Base-by-base conservation (phyloP, 2,888 invertebrate species). In the Piscicola geometra region DNA sequence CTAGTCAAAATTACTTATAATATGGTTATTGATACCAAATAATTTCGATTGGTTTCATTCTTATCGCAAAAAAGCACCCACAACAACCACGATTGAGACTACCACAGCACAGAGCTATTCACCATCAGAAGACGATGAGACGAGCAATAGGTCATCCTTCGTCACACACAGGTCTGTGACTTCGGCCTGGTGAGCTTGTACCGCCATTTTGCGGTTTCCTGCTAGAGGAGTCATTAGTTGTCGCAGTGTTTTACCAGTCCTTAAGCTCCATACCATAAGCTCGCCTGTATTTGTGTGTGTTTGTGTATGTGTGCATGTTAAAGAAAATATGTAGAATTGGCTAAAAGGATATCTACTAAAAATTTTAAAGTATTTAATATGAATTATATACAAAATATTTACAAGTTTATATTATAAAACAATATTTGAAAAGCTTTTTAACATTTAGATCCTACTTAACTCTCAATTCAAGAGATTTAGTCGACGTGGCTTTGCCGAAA, bases 261-360 rank as follows among this genome's bases (percentile, higher is more conserved):
- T 79, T 77, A 85, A 78, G 77, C 83, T 85, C 86, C 86, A 86
- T 72, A 86, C 81, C 35, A 83, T 81, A 25, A 86, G 81, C 75
- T 86, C 84, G 56, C 86, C 85, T 71, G 30, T 52, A 2, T 18
- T 12, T 5, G 41, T 41, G 15, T 25, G 41, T 33, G 21, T 15
- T 30, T 36, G 18, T 35, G 15, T 18, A 66, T 28, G 28, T 33
- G 35, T 0, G 21, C 25, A 0, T 64, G 2, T 32, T 30, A 30
- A 64, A 1, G 18, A 30, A 64, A 28, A 64, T 64, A 64, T 32
- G 32, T n/a, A n/a, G 30, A 3, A 52, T 52, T 52, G 21, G 15
- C 21, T 52, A 18, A 52, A 21, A 21, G 15, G 15, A 15, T 52
- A 52, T 52, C 15, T 52, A 52, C 15, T 15, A 21, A 15, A 50